Conservation (phyloP, 2,888 invertebrate genomes). For the Thalpophila matura region DNA sequence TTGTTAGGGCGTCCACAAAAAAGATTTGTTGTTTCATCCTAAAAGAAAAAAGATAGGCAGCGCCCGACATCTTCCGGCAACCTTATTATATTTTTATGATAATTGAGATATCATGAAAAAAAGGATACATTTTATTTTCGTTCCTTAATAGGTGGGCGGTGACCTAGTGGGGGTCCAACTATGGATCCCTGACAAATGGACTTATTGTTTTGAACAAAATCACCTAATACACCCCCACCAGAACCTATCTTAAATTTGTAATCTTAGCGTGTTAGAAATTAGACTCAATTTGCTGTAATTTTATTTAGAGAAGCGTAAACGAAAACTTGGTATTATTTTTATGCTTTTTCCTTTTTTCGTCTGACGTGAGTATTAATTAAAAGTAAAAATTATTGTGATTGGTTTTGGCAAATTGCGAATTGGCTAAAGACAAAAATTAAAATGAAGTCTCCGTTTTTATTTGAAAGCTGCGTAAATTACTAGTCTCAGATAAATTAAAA, state of each 20-base stretch:
- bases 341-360: slow-evolving; percentile 62
- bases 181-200: slow-evolving; percentile 84
- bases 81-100: slow-evolving; percentile 68
- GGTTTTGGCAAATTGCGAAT: slow-evolving; percentile 89
- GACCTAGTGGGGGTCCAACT: slow-evolving; percentile 71
- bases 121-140: slow-evolving; percentile 64
- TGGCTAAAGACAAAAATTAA: slow-evolving; percentile 70
- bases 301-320: slow-evolving; percentile 5
- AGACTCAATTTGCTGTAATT: slow-evolving; percentile 18
- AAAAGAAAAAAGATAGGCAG: slow-evolving; percentile 45
- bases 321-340: slow-evolving; percentile 31
- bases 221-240: background rate
- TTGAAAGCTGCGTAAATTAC: slow-evolving; percentile 50
- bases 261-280: slow-evolving; percentile 6
- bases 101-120: slow-evolving; percentile 75
- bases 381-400: slow-evolving; percentile 89
- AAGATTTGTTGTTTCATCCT: slow-evolving; percentile 51
- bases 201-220: slow-evolving; percentile 68
- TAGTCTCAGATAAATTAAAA: slow-evolving; percentile 53
- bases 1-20: slow-evolving; percentile 34
- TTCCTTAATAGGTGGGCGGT: slow-evolving; percentile 72
- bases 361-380: slow-evolving; percentile 83
- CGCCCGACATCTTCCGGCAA: slow-evolving; percentile 57
- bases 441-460: slow-evolving; percentile 42
- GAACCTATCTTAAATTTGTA: background rate